Base-by-base conservation (phyloP, 2,797 vertebrate genomes). In the Tadarida brasiliensis region DNA sequence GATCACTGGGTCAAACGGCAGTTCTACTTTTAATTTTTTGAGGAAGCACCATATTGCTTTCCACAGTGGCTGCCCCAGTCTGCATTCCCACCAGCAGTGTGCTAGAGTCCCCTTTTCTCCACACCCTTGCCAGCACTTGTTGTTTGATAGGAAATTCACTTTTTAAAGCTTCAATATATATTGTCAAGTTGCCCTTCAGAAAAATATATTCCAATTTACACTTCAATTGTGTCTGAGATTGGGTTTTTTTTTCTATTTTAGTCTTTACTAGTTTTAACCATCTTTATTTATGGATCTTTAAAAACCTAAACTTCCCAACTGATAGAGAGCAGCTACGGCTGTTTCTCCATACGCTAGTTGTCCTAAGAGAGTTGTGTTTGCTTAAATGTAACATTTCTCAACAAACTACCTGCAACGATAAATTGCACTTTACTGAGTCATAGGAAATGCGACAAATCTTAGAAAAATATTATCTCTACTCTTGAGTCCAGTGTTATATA, bases 331-430 rank as follows among this genome's bases (percentile, higher is more conserved):
- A 92, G 33, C 63, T 28, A 71, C 70, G 47, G 54, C 70, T 90
- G 19, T n/a, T 95, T 78, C 86, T 95, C 44, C 65, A 30, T 68
- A 95, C 92, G 22, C n/a, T 67, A 35, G 24, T 86, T 78, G 24
- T 83, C 16, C 73, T 65, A 82, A 73, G 65, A 86, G 20, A 93
- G 28, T 26, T 68, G 2, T 51, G 77, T 71, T 92, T 94, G 61
- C 81, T 87, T 87, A 92, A 91, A 92, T 74, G n/a, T 22, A 91
- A 94, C 94, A 33, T 83, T 90, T 96, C 78, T 89, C 83, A 85
- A 73, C 35, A 65, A 94, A 88, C 56, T 33, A 28, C 24, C 11
- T 94, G 59, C 44, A 83, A 61, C 12, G 68, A 61, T 47, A 92
- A 96, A 86, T 86, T 78, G 20, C 47, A 74, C 86, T 88, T 91